Percentiles rank a stretch among this genome's conserved stretches.
These are phyloP conservation scores for Drosophila teissieri DNA, from an alignment of 1,140 invertebrate genomes.

Conservation along the genomic window DNA sequence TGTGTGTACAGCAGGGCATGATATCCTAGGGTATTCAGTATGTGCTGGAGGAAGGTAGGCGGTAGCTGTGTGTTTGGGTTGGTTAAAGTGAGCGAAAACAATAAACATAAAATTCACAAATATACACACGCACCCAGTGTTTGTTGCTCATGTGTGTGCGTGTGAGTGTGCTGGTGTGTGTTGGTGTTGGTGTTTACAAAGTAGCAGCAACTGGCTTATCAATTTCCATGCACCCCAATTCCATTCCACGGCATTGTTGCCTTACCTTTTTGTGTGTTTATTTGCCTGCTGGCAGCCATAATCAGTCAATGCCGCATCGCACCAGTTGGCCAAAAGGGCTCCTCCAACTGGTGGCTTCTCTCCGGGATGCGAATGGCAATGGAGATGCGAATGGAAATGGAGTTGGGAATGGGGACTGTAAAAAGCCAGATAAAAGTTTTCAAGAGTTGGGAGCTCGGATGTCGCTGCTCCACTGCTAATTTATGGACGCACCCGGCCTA, in stretches of 20 bases:
- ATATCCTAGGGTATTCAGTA: constrained; percentile 13
- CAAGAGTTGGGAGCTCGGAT: constrained; percentile 14
- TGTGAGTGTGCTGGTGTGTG: constrained; percentile 4
- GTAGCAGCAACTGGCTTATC: constrained; percentile 69
- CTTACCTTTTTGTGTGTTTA: constrained; percentile 46
- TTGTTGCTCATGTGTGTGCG: constrained; percentile 2
- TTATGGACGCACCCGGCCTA: constrained; percentile 47
- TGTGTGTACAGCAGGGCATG: not conserved
- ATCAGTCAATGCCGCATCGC: constrained; percentile 71
- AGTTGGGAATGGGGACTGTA: constrained; percentile 20
- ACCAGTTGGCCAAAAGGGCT: constrained; percentile 39
- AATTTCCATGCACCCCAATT: constrained; percentile 58
- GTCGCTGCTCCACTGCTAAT: constrained; percentile 51
- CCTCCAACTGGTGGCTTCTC: not conserved
- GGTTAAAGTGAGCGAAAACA: constrained; percentile 59
- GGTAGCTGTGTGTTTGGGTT: constrained; percentile 15
- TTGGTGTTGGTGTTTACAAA: constrained; percentile 41
- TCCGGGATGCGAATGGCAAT: not conserved
- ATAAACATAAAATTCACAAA: constrained; percentile 74
- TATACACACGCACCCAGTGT: constrained; percentile 29
- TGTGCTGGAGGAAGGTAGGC: not conserved
- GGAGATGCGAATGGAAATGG: not conserved
- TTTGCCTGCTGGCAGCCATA: constrained; percentile 66
- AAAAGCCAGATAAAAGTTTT: constrained; percentile 74
- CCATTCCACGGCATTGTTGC: not conserved